Evolutionary conservation across 2,888 invertebrate genomes (phyloP).

Genomic region (Ctena decussata): DNA sequence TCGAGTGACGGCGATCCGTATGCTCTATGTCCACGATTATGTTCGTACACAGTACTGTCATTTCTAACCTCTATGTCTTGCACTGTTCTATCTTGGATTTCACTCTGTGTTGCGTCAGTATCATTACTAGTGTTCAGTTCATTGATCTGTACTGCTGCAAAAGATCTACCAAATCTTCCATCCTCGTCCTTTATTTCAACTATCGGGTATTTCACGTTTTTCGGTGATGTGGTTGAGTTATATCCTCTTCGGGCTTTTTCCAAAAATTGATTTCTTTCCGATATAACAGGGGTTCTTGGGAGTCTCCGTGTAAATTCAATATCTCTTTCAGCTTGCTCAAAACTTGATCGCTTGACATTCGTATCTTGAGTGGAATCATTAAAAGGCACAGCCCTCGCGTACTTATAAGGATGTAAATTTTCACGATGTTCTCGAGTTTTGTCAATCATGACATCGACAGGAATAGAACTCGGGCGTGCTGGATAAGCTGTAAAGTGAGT

Average conservation of each 20-base stretch:
- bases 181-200: conserved; percentile 50
- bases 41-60: not conserved
- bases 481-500: not conserved
- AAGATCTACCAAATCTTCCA: conserved; percentile 53
- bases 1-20: not conserved
- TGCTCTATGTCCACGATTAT: not conserved
- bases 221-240: not conserved
- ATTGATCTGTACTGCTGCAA: conserved; percentile 61
- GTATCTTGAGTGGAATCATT: not conserved
- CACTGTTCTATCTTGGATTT: not conserved
- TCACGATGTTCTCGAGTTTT: not conserved
- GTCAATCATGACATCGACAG: not conserved
- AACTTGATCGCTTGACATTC: not conserved
- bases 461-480: not conserved
- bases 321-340: not conserved
- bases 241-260: not conserved
- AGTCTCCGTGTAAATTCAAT: not conserved
- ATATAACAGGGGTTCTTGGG: not conserved
- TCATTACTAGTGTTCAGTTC: conserved; percentile 8
- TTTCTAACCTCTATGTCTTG: not conserved
- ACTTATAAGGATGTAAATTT: not conserved
- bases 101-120: not conserved
- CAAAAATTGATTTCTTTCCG: not conserved
- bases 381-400: not conserved
- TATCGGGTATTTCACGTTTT: not conserved